Percentiles rank a stretch among this genome's conserved stretches.
phyloP scores from a whole-genome alignment of 1,140 invertebrate genomes.

The Acromyrmex heyeri region DNA sequence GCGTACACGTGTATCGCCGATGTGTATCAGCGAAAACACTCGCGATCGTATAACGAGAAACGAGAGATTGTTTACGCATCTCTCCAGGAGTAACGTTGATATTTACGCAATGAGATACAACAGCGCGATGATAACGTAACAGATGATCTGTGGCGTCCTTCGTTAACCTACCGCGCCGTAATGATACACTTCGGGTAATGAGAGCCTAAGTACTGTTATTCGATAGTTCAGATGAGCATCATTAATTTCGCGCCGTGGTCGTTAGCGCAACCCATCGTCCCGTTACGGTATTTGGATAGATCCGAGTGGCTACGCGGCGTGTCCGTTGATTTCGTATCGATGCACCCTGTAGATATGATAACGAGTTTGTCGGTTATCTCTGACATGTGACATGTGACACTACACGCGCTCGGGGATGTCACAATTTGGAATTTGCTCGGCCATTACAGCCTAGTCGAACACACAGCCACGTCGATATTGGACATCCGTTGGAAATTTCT shows the following conservation, averaged over 20 bases:
- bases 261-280: conserved; percentile 58
- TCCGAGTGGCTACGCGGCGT: too few species aligned
- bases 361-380: too few species aligned
- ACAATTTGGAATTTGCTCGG: too few species aligned
- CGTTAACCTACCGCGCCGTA: conserved; percentile 74
- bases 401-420: too few species aligned
- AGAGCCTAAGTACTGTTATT: conserved; percentile 76
- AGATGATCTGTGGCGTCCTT: conserved; percentile 74
- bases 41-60: conserved; percentile 3
- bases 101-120: conserved; percentile 63
- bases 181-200: conserved; percentile 75
- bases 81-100: conserved; percentile 7
- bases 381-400: too few species aligned
- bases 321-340: too few species aligned
- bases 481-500: too few species aligned
- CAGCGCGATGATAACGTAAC: conserved; percentile 56
- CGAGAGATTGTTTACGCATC: conserved; percentile 33
- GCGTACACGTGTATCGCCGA: too few species aligned
- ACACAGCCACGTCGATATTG: too few species aligned
- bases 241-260: conserved; percentile 65
- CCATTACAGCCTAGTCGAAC: too few species aligned
- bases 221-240: conserved; percentile 74
- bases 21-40: not conserved
- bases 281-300: conserved; percentile 55
- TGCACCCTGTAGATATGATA: too few species aligned